These are phyloP conservation scores for Notodonta ziczac DNA, from an alignment of 2,888 invertebrate genomes.

Conservation along the genomic window DNA sequence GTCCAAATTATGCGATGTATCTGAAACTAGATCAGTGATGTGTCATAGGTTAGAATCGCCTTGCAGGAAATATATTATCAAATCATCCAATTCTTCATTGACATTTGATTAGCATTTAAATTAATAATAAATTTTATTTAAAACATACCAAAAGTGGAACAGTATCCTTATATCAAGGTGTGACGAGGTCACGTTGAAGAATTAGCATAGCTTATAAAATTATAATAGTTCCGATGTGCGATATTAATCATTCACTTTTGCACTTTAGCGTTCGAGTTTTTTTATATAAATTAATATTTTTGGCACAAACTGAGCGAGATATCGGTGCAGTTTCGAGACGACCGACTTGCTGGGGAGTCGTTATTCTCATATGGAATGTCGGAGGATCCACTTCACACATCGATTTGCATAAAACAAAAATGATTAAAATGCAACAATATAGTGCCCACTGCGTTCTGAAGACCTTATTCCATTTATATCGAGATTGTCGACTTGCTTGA, in stretches of 20 bases:
- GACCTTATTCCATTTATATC: slow-evolving; percentile 58
- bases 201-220: slow-evolving; percentile 71
- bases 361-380: slow-evolving; percentile 68
- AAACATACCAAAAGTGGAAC: slow-evolving; percentile 75
- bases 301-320: slow-evolving; percentile 37
- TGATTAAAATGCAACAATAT: slow-evolving; percentile 65
- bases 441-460: slow-evolving; percentile 54
- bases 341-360: slow-evolving; percentile 65
- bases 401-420: slow-evolving; percentile 71
- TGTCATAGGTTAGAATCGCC: slow-evolving; percentile 59
- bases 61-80: slow-evolving; percentile 61
- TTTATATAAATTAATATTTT: slow-evolving; percentile 38
- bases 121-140: slow-evolving; percentile 71
- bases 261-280: slow-evolving; percentile 42
- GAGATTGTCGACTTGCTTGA: slow-evolving; percentile 47
- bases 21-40: slow-evolving; percentile 74
- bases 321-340: slow-evolving; percentile 56
- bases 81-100: slow-evolving; percentile 66
- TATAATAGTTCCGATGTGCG: slow-evolving; percentile 49
- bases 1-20: slow-evolving; percentile 64
- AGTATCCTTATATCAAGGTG: slow-evolving; percentile 70
- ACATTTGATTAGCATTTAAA: slow-evolving; percentile 79
- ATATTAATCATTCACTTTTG: slow-evolving; percentile 52
- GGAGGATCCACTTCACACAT: slow-evolving; percentile 60
- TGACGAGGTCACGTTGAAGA: slow-evolving; percentile 69